Evolutionary conservation across 2,113 vertebrate species (phyloP).

Genomic region (Pterocles orientalis): DNA sequence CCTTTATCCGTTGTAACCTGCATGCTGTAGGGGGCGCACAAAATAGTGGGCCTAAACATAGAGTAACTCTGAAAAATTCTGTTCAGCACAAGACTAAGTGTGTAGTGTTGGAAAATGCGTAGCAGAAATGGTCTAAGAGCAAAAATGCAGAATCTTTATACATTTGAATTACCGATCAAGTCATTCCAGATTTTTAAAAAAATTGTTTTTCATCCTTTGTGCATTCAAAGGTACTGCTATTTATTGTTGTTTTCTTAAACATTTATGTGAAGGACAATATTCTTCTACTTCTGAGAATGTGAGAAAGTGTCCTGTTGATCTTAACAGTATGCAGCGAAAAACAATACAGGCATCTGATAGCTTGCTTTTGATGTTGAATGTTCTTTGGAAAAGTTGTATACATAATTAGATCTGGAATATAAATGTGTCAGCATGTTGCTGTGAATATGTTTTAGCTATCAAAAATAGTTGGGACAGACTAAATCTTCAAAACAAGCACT

Average conservation of each 20-base stretch:
- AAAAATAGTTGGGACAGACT: not conserved
- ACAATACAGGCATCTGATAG: not conserved
- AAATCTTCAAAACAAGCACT: not conserved
- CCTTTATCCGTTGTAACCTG: not conserved
- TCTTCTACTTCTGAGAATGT: not conserved
- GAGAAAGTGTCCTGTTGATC: not conserved
- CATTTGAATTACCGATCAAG: not conserved
- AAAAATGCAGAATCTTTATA: not conserved
- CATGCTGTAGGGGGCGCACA: not conserved
- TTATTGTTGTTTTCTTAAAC: not conserved
- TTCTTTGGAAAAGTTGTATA: not conserved
- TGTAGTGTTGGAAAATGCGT: not conserved
- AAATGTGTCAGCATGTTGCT: not conserved
- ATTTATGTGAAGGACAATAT: not conserved
- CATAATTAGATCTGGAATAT: not conserved
- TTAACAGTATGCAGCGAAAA: not conserved
- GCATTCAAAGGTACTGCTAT: not conserved
- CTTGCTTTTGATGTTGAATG: not conserved
- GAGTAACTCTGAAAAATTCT: not conserved
- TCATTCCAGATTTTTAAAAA: not conserved
- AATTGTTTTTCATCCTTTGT: not conserved
- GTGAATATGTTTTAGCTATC: not conserved
- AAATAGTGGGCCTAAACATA: not conserved
- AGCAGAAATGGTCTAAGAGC: not conserved
- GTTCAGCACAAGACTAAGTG: not conserved